Evolutionary conservation across 2,113 vertebrate species (phyloP).

Genomic region (Gulo gulo): DNA sequence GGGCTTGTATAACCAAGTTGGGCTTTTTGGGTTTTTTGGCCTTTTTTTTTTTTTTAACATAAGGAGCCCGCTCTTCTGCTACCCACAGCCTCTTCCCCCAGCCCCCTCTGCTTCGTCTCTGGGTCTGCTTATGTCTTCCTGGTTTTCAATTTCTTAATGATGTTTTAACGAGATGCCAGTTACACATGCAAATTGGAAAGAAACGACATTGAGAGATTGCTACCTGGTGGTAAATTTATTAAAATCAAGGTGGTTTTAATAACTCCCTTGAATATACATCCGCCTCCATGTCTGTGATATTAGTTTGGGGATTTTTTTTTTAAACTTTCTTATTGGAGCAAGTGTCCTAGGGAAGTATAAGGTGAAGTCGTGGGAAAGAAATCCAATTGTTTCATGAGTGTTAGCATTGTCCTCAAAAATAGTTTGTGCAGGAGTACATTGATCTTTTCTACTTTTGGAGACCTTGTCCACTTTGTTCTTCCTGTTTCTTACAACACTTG

Average conservation of each 20-base stretch:
- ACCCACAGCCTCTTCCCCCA: not conserved
- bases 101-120: constrained; percentile 52
- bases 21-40: not conserved
- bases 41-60: constrained; percentile 60
- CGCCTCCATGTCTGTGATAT: constrained; percentile 59
- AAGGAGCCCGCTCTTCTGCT: not conserved
- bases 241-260: constrained; percentile 73
- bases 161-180: constrained; percentile 84
- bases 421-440: not conserved
- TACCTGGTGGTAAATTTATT: constrained; percentile 78
- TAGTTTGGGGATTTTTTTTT: constrained; percentile 38
- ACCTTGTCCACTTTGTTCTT: not conserved
- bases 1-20: constrained; percentile 63
- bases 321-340: constrained; percentile 59
- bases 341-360: constrained; percentile 47
- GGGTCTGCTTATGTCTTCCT: constrained; percentile 77
- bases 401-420: not conserved
- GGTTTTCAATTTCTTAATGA: constrained; percentile 79
- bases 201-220: constrained; percentile 79
- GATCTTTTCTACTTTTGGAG: not conserved
- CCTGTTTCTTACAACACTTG: not conserved
- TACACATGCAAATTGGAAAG: constrained; percentile 81
- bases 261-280: constrained; percentile 72
- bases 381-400: constrained; percentile 16
- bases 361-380: constrained; percentile 18